A percentile compares a stretch with the other conserved stretches of the same genome.
Evolutionary conservation across 2,888 invertebrate genomes (phyloP).

Genomic region (Meandrusa payeni): DNA sequence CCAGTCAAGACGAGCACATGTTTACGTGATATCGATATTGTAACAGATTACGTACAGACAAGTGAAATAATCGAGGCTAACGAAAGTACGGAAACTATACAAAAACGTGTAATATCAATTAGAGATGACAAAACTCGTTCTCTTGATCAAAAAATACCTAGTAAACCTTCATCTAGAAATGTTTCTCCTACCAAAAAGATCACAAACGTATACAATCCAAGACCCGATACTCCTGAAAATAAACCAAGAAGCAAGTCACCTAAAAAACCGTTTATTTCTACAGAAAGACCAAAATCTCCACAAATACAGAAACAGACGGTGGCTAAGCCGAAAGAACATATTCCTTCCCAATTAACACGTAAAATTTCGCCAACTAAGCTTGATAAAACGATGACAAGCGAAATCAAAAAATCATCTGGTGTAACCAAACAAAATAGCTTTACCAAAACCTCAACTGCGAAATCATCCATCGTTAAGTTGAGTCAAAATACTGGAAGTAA

Average conservation of each 20-base stretch:
- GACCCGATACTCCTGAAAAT: slow-evolving; percentile 40
- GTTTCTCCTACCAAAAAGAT: slow-evolving; percentile 60
- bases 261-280: slow-evolving; percentile 47
- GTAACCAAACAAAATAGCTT: slow-evolving; percentile 50
- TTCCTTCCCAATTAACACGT: slow-evolving; percentile 49
- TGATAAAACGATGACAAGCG: slow-evolving; percentile 46
- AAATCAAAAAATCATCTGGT: slow-evolving; percentile 50
- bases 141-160: slow-evolving; percentile 42
- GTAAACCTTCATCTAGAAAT: slow-evolving; percentile 52
- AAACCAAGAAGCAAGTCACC: slow-evolving; percentile 30
- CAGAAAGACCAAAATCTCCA: slow-evolving; percentile 62
- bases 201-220: slow-evolving; percentile 34
- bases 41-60: slow-evolving; percentile 30
- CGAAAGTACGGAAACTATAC: slow-evolving; percentile 25
- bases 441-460: slow-evolving; percentile 43
- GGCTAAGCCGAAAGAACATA: slow-evolving; percentile 53
- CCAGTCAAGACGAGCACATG: slow-evolving; percentile 50
- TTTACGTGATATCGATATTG: slow-evolving; percentile 48
- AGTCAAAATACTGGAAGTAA: slow-evolving; percentile 39
- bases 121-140: slow-evolving; percentile 29
- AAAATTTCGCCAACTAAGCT: slow-evolving; percentile 50
- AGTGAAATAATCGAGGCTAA: slow-evolving; percentile 24
- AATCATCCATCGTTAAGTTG: slow-evolving; percentile 40
- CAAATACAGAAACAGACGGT: slow-evolving; percentile 53
- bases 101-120: slow-evolving; percentile 24